phyloP scores from a whole-genome alignment of 2,888 invertebrate species.

The Ormyrus labotus region DNA sequence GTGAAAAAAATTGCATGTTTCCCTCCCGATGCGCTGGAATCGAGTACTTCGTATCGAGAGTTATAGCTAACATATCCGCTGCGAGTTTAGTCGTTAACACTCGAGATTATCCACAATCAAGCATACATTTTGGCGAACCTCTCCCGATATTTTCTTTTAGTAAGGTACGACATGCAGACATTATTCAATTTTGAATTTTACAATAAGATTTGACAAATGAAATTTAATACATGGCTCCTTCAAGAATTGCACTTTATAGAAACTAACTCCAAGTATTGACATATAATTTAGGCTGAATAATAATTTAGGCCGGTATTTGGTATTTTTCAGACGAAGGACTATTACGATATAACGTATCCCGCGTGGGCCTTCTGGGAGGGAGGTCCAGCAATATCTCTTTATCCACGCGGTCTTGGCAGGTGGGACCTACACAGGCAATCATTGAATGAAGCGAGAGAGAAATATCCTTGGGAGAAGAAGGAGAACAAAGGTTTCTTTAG shows the following conservation, averaged over 20 bases:
- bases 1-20: slow-evolving; percentile 92
- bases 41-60: slow-evolving; percentile 88
- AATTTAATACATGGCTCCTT: slow-evolving; percentile 25
- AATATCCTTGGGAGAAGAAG: slow-evolving; percentile 88
- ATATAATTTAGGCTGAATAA: too few species aligned
- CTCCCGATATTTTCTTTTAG: slow-evolving; percentile 97
- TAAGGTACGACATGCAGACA: slow-evolving; percentile 80
- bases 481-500: slow-evolving; percentile 87
- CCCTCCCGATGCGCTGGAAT: slow-evolving; percentile 93
- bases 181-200: background rate
- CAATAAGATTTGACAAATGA: background rate
- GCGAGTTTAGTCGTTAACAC: slow-evolving; percentile 93
- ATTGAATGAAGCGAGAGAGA: slow-evolving; percentile 81
- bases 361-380: slow-evolving; percentile 99
- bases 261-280: too few species aligned
- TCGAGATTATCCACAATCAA: slow-evolving; percentile 94
- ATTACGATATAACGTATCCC: slow-evolving; percentile 95
- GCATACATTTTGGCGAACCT: slow-evolving; percentile 79
- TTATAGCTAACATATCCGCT: slow-evolving; percentile 85
- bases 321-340: slow-evolving; percentile 80
- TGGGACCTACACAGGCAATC: slow-evolving; percentile 91
- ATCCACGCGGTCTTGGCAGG: slow-evolving; percentile 94
- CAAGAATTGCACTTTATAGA: background rate
- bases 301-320: too few species aligned
- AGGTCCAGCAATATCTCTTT: slow-evolving; percentile 95